Base-by-base conservation (phyloP, 2,113 vertebrate species). In the Chlorocebus sabaeus region DNA sequence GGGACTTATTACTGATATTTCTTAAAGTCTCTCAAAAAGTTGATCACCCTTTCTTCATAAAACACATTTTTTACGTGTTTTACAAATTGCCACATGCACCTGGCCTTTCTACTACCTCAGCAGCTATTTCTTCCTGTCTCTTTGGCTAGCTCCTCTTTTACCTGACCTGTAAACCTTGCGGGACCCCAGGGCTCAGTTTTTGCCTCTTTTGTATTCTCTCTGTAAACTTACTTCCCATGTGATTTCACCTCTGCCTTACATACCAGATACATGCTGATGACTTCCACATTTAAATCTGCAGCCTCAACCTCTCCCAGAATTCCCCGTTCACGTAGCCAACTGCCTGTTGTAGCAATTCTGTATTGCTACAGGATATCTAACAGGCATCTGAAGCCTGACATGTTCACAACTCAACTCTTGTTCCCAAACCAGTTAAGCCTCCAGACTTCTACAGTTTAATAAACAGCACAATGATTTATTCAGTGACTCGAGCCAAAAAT, bases 381-480 rank as follows among this genome's bases (percentile, higher is more conserved):
- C 23, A 55, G 76, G 61, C 73, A 59, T 83, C 81, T 90, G 61
- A 79, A 68, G 72, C 10, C 30, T 10, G 82, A 59, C 52, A 38
- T 43, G 50, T 70, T 79, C 43, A 45, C 76, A 93, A 75, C 50
- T 82, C 70, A 79, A 45, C 83, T 89, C 50, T 59, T 59, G 32
- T 67, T 86, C 48, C n/a, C 68, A 93, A 84, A 96, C 43, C 0
- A 14, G 86, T 85, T 95, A 78, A 95, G 57, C 61, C 83, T 86
- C 90, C 48, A 70, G 55, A 72, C 72, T 87, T 89, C n/a, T 64
- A 79, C 40, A 67, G 78, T 80, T 73, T 79, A 84, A 87, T 73
- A 93, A 96, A 92, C 43, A 76, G 38, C 27, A 23, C 22, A 61
- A 86, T 90, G 92, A 90, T 82, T 83, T 96, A 85, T 89, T 88